Evolutionary conservation across 2,113 vertebrate genomes (phyloP).

Genomic region (Hippocampus zosterae): DNA sequence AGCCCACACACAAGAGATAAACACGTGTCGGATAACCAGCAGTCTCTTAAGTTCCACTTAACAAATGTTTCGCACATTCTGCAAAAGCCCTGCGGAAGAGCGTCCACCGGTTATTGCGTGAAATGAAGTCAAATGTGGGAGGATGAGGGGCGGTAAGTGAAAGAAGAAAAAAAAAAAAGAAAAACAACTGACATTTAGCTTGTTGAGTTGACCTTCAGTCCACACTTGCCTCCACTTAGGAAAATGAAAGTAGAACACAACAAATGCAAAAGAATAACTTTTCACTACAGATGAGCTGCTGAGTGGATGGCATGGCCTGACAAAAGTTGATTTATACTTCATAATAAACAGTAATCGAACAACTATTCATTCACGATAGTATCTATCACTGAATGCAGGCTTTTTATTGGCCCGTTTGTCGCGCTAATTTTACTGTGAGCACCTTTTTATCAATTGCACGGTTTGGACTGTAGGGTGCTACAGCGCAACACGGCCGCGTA

Average conservation of each 20-base stretch:
- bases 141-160: constrained; percentile 10
- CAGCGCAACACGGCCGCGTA: not conserved
- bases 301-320: constrained; percentile 22
- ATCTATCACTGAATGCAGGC: no score
- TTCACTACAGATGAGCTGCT: constrained; percentile 18
- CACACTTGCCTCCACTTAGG: constrained; percentile 12
- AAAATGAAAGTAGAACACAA: constrained; percentile 32
- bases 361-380: no score
- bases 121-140: constrained; percentile 8
- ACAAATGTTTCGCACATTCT: constrained; percentile 1
- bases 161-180: no score
- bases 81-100: not conserved
- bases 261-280: constrained; percentile 21
- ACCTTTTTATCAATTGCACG: no score
- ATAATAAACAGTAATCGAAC: no score
- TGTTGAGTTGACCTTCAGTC: constrained; percentile 23
- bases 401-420: no score
- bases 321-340: no score
- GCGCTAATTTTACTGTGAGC: no score
- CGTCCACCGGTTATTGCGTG: constrained; percentile 4
- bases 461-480: no score
- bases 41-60: constrained; percentile 2
- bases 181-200: constrained; percentile 37
- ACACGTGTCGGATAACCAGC: not conserved
- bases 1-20: constrained; percentile 1